phyloP scores from a whole-genome alignment of 2,888 invertebrate species.

The Beris chalybata region DNA sequence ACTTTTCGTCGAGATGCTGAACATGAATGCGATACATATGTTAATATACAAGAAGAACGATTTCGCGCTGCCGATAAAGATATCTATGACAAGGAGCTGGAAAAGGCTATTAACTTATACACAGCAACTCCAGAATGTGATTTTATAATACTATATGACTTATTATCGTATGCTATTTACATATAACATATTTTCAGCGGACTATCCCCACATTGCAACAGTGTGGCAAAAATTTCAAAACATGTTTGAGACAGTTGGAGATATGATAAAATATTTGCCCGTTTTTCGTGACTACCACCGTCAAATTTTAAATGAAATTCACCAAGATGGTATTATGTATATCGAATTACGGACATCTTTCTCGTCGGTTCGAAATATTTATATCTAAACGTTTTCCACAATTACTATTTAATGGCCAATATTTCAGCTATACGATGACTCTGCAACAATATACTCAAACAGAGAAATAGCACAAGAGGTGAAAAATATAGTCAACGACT shows the following conservation, averaged over 20 bases:
- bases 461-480: slow-evolving; percentile 54
- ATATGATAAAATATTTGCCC: slow-evolving; percentile 59
- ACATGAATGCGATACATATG: slow-evolving; percentile 47
- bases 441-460: slow-evolving; percentile 59
- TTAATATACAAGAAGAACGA: slow-evolving; percentile 50
- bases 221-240: slow-evolving; percentile 61
- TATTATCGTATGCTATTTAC: slow-evolving; percentile 45
- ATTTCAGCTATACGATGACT: slow-evolving; percentile 59
- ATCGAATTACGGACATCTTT: slow-evolving; percentile 60
- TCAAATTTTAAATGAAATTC: slow-evolving; percentile 60
- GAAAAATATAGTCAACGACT: slow-evolving; percentile 56
- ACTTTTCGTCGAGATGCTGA: slow-evolving; percentile 45
- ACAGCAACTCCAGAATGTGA: slow-evolving; percentile 58
- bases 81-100: slow-evolving; percentile 60
- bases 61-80: slow-evolving; percentile 52
- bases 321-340: slow-evolving; percentile 66
- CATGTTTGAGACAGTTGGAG: slow-evolving; percentile 57
- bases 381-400: background rate
- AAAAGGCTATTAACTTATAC: slow-evolving; percentile 62
- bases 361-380: background rate
- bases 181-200: slow-evolving; percentile 47
- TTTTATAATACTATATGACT: slow-evolving; percentile 22
- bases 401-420: background rate
- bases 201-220: slow-evolving; percentile 47
- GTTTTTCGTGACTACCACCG: slow-evolving; percentile 62